Conservation (phyloP, 2,797 vertebrate genomes). For the Atherinosoma microstoma region DNA sequence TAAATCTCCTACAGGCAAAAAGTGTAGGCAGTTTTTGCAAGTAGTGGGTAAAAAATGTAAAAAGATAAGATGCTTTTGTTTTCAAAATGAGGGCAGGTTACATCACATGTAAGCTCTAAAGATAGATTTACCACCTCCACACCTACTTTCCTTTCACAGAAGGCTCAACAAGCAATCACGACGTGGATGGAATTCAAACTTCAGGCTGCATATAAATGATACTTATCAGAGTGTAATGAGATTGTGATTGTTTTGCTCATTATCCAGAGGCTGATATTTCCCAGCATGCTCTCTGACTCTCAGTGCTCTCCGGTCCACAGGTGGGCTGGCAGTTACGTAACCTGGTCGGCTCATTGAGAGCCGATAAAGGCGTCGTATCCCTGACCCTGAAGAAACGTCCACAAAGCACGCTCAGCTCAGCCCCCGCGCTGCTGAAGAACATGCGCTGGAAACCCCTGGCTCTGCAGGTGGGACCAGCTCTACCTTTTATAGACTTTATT, state of each 20-base stretch:
- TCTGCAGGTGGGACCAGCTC: slow-evolving; percentile 84
- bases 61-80: slow-evolving; percentile 60
- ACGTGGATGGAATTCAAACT: slow-evolving; percentile 61
- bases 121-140: slow-evolving; percentile 73
- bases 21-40: slow-evolving; percentile 29
- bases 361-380: slow-evolving; percentile 90
- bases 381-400: slow-evolving; percentile 93
- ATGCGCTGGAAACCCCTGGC: slow-evolving; percentile 93
- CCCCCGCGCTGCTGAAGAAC: slow-evolving; percentile 92
- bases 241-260: slow-evolving; percentile 16
- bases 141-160: slow-evolving; percentile 60
- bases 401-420: slow-evolving; percentile 91
- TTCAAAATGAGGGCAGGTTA: slow-evolving; percentile 72
- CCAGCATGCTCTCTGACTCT: slow-evolving; percentile 25
- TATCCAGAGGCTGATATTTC: slow-evolving; percentile 20
- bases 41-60: slow-evolving; percentile 39
- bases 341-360: slow-evolving; percentile 89
- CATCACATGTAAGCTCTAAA: slow-evolving; percentile 73
- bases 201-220: slow-evolving; percentile 28
- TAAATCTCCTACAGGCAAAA: slow-evolving; percentile 8
- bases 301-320: slow-evolving; percentile 70
- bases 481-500: slow-evolving; percentile 74
- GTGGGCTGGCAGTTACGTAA: slow-evolving; percentile 96
- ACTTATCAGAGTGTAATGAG: neutral
- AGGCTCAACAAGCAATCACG: slow-evolving; percentile 68